Evolutionary conservation across 2,888 invertebrate species (phyloP).

Genomic region (Drosophila putrida): DNA sequence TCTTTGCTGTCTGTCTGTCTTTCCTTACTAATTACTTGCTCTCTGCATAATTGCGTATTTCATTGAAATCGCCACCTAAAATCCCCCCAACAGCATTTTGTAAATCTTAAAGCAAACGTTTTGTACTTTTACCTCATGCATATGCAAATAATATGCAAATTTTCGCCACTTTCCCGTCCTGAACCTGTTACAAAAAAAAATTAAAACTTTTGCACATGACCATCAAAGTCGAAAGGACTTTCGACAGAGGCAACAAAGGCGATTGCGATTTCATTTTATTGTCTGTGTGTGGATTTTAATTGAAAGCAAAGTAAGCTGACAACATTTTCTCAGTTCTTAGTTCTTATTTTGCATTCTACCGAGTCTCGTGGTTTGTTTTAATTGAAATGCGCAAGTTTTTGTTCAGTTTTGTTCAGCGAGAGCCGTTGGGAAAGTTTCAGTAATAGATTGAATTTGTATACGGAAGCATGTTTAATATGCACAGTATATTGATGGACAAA

Average conservation of each 20-base stretch:
- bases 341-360: constrained; percentile 11
- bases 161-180: constrained; percentile 34
- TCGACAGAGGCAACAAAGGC: constrained; percentile 27
- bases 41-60: constrained; percentile 77
- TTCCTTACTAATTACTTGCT: constrained; percentile 74
- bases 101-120: constrained; percentile 69
- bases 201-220: constrained; percentile 50
- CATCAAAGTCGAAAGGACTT: constrained; percentile 35
- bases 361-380: constrained; percentile 52
- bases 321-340: constrained; percentile 15
- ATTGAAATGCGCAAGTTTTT: constrained; percentile 54
- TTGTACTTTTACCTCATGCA: constrained; percentile 64
- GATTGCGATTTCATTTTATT: constrained; percentile 40
- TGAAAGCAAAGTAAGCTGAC: constrained; percentile 58
- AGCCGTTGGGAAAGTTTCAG: constrained; percentile 1
- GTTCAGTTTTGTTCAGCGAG: constrained; percentile 13
- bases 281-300: constrained; percentile 40
- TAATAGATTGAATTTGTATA: constrained; percentile 11
- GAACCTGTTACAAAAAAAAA: constrained; percentile 4
- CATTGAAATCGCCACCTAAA: constrained; percentile 60
- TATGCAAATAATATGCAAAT: constrained; percentile 78
- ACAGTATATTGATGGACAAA: constrained; percentile 3
- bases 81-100: constrained; percentile 32
- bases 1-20: constrained; percentile 26
- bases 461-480: not conserved